Percentiles rank a stretch among this genome's conserved stretches.
Evolutionary conservation across 2,113 vertebrate species (phyloP).

Genomic region (Gobio gobio): DNA sequence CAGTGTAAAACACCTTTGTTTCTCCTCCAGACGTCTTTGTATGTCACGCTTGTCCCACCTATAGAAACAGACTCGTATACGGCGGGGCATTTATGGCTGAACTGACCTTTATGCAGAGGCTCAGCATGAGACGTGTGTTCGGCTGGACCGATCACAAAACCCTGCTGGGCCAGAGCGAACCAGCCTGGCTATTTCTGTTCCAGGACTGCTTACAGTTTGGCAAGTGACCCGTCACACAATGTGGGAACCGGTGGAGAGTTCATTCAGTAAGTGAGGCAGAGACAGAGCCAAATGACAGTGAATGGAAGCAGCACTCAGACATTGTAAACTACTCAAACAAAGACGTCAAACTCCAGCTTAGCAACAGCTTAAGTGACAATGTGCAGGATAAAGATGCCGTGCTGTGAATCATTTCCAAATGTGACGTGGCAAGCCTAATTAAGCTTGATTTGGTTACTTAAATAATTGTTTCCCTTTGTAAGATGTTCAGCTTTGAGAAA

Average conservation of each 20-base stretch:
- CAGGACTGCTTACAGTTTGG: slow-evolving; percentile 28
- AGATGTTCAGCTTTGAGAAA: slow-evolving; percentile 9
- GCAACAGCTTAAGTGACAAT: not conserved
- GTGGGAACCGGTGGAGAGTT: slow-evolving; percentile 17
- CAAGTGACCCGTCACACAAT: slow-evolving; percentile 43
- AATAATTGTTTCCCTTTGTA: not conserved
- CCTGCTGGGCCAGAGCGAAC: not conserved
- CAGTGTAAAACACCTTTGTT: not conserved
- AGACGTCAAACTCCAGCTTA: slow-evolving; percentile 17
- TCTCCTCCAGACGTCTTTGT: not conserved
- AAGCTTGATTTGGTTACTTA: not conserved
- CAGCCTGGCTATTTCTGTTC: not conserved
- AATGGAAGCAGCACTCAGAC: slow-evolving; percentile 24
- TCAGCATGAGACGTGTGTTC: not conserved
- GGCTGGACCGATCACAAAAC: not conserved
- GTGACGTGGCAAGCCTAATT: not conserved
- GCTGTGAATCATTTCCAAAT: slow-evolving; percentile 16
- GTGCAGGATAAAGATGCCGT: not conserved
- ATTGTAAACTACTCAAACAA: not conserved
- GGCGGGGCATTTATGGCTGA: not conserved
- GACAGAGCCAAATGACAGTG: slow-evolving; percentile 2
- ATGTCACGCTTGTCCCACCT: not conserved
- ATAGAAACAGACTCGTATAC: not conserved
- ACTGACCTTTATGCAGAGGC: not conserved
- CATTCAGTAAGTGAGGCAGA: not conserved